Percentiles rank a stretch among this genome's conserved stretches.
Evolutionary conservation across 2,888 invertebrate species (phyloP).

Genomic region (Apoda limacodes): DNA sequence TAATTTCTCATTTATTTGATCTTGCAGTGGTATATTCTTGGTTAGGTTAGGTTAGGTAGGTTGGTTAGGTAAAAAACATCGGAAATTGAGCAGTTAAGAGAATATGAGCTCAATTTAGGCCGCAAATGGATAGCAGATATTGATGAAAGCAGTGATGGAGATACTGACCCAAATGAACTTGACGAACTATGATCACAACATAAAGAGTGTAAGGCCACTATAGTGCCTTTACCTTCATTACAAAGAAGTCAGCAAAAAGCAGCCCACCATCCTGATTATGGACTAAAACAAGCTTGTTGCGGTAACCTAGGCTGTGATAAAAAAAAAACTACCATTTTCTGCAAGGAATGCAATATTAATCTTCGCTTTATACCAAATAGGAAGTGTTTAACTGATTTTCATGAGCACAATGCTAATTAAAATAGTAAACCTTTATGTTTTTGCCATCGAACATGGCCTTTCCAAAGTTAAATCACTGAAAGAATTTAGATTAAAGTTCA

Average conservation of each 20-base stretch:
- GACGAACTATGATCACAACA: slow-evolving; percentile 3
- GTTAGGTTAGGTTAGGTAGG: too few species aligned
- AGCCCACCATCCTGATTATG: slow-evolving; percentile 4
- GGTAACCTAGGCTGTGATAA: slow-evolving; percentile 1
- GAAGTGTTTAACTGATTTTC: neutral
- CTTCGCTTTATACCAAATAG: slow-evolving; percentile 1
- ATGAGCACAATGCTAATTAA: slow-evolving; percentile 1
- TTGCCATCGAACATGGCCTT: too few species aligned
- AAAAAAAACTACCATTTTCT: slow-evolving; percentile 3
- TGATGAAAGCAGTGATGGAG: too few species aligned
- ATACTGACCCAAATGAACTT: slow-evolving; percentile 2
- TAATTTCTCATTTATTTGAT: slow-evolving; percentile 5
- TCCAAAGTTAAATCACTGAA: too few species aligned
- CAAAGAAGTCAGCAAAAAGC: slow-evolving; percentile 1
- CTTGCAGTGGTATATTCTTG: slow-evolving; percentile 5
- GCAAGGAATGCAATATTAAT: slow-evolving; percentile 2
- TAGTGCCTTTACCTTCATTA: slow-evolving; percentile 4
- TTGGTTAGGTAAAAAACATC: slow-evolving; percentile 1
- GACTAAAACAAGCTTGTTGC: slow-evolving; percentile 2
- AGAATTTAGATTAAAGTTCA: too few species aligned
- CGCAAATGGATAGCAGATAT: slow-evolving; percentile 1
- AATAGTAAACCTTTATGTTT: too few species aligned
- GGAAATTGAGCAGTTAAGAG: neutral
- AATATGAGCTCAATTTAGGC: slow-evolving; percentile 1
- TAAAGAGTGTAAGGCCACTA: slow-evolving; percentile 1